phyloP scores from a whole-genome alignment of 2,888 invertebrate genomes.

The Acanthoscelides obtectus region DNA sequence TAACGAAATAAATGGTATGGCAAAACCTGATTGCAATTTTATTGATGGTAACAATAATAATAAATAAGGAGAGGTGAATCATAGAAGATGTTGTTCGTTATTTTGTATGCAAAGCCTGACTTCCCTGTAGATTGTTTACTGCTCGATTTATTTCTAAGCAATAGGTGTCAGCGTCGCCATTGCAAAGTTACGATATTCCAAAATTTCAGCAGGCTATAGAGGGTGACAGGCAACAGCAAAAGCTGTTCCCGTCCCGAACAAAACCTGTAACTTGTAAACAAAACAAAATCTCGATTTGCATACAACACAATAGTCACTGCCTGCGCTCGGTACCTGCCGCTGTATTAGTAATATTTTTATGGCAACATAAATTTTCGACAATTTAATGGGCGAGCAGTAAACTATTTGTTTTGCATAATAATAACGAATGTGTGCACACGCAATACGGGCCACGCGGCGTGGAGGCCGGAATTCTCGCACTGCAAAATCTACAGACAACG shows the following conservation, averaged over 20 bases:
- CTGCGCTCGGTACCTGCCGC: slow-evolving; percentile 9
- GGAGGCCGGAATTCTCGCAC: background rate
- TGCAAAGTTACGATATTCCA: background rate
- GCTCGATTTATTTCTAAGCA: background rate
- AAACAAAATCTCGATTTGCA: background rate
- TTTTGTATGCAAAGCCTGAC: no score
- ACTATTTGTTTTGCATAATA: slow-evolving; percentile 25
- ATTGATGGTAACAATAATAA: no score
- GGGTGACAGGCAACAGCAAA: background rate
- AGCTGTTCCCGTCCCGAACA: background rate
- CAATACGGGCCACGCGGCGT: no score
- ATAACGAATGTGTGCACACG: slow-evolving; percentile 21
- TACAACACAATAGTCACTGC: slow-evolving; percentile 2
- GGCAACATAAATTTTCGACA: slow-evolving; percentile 19
- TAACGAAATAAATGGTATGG: no score
- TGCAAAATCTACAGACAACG: no score
- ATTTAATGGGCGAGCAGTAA: slow-evolving; percentile 22
- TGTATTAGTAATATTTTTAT: slow-evolving; percentile 19
- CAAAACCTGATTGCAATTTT: no score
- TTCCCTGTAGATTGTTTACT: no score
- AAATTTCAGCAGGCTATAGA: background rate
- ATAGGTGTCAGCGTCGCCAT: background rate
- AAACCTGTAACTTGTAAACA: background rate
- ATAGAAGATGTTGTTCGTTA: no score
- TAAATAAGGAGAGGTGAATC: no score